A percentile compares a stretch with the other conserved stretches of the same genome.
These are phyloP conservation scores for Emesis furor DNA, from an alignment of 2,888 invertebrate species.

Conservation along the genomic window DNA sequence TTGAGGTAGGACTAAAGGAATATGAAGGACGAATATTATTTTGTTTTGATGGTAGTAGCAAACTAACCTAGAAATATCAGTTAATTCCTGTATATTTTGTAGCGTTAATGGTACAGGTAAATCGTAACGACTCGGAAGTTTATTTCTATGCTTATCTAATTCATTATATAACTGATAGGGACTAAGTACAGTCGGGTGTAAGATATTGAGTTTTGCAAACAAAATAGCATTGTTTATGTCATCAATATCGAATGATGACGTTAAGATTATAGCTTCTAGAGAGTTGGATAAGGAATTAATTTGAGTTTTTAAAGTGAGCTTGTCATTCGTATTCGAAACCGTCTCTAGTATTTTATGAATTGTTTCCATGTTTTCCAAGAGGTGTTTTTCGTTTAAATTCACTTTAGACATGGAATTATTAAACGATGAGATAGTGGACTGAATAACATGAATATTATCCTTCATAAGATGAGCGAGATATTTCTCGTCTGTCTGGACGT, in stretches of 20 bases:
- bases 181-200: neutral
- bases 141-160: conserved; percentile 6
- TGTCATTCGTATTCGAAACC: neutral
- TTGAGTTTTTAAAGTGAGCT: conserved; percentile 14
- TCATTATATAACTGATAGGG: conserved; percentile 1
- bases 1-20: no score
- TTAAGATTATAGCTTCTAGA: neutral
- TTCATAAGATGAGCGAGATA: neutral
- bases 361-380: conserved; percentile 6
- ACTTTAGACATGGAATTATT: conserved; percentile 22
- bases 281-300: conserved; percentile 10
- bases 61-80: neutral
- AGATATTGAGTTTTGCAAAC: conserved; percentile 9
- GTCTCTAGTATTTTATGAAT: conserved; percentile 7
- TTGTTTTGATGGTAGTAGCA: no score
- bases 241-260: neutral
- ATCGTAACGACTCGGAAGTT: conserved; percentile 2
- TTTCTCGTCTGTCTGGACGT: neutral
- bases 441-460: neutral
- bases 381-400: neutral
- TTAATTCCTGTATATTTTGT: conserved; percentile 10
- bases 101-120: conserved; percentile 4
- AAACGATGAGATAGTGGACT: conserved; percentile 23
- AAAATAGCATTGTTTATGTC: conserved; percentile 10
- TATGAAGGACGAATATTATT: no score